A percentile compares a stretch with the other conserved stretches of the same genome.
Conservation (phyloP, 2,888 invertebrate genomes). For the Chrysina gloriosa region DNA sequence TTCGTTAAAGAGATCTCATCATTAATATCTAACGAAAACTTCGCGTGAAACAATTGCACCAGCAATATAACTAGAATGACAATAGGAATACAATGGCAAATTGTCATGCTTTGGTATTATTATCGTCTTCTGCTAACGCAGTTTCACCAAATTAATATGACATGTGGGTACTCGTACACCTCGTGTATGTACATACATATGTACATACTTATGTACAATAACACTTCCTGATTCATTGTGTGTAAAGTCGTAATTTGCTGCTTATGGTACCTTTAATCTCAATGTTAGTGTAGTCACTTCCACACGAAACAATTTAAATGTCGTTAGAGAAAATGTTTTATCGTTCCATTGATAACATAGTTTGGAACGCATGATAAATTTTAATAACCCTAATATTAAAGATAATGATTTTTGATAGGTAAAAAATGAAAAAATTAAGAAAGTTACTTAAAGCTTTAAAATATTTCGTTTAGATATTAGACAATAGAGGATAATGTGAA, state of each 20-base stretch:
- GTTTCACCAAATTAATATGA: neutral
- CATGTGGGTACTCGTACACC: neutral
- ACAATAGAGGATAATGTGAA: no score
- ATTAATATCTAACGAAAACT: neutral
- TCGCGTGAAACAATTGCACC: neutral
- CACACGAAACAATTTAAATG: neutral
- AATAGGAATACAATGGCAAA: neutral
- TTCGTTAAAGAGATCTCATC: neutral
- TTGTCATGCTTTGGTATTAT: neutral
- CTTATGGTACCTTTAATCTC: neutral
- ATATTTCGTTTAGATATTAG: no score
- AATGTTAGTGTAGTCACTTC: neutral
- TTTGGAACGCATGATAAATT: neutral
- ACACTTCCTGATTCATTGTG: neutral
- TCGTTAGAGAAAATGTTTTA: slow-evolving; percentile 2
- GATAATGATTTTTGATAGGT: no score
- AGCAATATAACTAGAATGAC: neutral
- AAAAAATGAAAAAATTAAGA: no score
- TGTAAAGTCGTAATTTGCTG: slow-evolving; percentile 1
- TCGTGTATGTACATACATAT: neutral
- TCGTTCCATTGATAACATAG: neutral
- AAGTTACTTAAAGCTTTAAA: no score
- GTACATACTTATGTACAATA: neutral
- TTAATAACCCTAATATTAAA: no score
- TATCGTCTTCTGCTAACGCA: neutral